Evolutionary conservation across 1,140 invertebrate genomes (phyloP).

Genomic region (Drosophila tsacasi): DNA sequence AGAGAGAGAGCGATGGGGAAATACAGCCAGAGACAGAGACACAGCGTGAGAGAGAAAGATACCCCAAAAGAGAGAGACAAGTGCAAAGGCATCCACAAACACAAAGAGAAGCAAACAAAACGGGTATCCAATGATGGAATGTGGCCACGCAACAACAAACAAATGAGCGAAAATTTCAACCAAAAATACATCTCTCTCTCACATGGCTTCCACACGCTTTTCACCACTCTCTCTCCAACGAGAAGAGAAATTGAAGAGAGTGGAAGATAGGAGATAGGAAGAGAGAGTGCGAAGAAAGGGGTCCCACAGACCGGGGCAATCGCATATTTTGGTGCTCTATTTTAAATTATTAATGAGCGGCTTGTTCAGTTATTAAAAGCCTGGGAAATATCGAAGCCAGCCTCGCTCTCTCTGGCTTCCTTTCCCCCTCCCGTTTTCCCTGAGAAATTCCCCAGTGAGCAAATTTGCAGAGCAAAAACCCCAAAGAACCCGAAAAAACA

Average conservation of each 20-base stretch:
- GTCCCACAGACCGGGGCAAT: conserved; percentile 42
- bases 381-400: conserved; percentile 64
- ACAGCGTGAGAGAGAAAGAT: not conserved
- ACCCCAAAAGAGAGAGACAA: conserved; percentile 5
- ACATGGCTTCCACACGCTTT: conserved; percentile 13
- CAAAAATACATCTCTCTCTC: conserved; percentile 5
- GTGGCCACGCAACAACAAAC: conserved; percentile 44
- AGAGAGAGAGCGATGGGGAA: not conserved
- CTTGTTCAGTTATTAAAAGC: conserved; percentile 84
- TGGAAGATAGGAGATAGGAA: not conserved
- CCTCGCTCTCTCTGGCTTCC: not conserved
- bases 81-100: conserved; percentile 63
- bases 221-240: conserved; percentile 19
- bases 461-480: conserved; percentile 36
- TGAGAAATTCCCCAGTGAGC: conserved; percentile 16
- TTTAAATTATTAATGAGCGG: conserved; percentile 84
- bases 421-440: conserved; percentile 9
- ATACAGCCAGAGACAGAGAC: conserved; percentile 1
- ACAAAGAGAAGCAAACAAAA: conserved; percentile 32
- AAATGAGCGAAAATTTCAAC: conserved; percentile 14
- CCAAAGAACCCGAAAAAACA: conserved; percentile 10
- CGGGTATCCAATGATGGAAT: conserved; percentile 49
- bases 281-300: not conserved
- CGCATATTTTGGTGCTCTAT: conserved; percentile 78
- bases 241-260: not conserved